Evolutionary conservation across 2,888 invertebrate species (phyloP).

Genomic region (Rhingia rostrata): DNA sequence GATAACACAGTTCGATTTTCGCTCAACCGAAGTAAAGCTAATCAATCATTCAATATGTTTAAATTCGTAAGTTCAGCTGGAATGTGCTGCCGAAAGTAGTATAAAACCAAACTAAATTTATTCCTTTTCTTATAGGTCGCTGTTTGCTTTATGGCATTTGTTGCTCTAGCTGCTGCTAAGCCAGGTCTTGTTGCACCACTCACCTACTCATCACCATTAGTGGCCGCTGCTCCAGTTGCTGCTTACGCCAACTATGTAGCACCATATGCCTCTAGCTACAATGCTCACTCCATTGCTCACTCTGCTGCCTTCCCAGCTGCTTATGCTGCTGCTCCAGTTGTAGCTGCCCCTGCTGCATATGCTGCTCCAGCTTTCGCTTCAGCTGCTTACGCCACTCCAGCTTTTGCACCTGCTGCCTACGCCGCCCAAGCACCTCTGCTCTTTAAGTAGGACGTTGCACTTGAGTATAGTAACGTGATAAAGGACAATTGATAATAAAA

Average conservation of each 20-base stretch:
- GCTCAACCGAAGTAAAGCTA: conserved; percentile 62
- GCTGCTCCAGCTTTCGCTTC: conserved; percentile 81
- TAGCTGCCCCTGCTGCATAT: conserved; percentile 60
- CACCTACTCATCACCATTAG: conserved; percentile 72
- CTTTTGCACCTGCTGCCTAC: conserved; percentile 43
- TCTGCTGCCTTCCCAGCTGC: conserved; percentile 69
- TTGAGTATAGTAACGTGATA: no score
- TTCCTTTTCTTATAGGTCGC: conserved; percentile 41
- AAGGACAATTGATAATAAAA: no score
- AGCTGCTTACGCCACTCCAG: conserved; percentile 54
- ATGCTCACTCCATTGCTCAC: conserved; percentile 82
- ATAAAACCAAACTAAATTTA: conserved; percentile 16
- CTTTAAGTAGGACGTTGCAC: no score
- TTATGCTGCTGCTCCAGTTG: conserved; percentile 43
- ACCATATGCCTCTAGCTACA: conserved; percentile 84
- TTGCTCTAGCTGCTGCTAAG: conserved; percentile 72
- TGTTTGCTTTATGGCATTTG: conserved; percentile 68
- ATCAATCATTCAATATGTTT: conserved; percentile 66
- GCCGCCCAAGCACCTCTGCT: no score
- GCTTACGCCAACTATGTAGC: conserved; percentile 80
- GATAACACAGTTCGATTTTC: conserved; percentile 62
- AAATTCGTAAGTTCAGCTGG: conserved; percentile 60
- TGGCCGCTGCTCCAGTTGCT: conserved; percentile 62
- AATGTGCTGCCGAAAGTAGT: not conserved
- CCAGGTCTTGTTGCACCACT: conserved; percentile 75